phyloP scores from a whole-genome alignment of 2,797 vertebrate species.

The Dicrostonyx torquatus region DNA sequence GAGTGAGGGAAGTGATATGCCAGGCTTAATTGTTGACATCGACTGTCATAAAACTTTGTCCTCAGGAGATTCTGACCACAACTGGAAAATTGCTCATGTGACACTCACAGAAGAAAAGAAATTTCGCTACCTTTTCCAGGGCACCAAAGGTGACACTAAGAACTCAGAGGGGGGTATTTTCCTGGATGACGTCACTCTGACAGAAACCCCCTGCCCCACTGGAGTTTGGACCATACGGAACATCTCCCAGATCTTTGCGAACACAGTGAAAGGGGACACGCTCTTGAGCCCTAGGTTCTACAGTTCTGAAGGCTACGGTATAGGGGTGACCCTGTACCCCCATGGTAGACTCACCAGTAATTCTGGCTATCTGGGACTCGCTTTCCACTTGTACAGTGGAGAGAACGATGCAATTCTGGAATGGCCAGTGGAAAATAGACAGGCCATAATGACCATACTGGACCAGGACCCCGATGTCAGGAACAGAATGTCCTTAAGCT shows the following conservation, averaged over 20 bases:
- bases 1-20: not conserved
- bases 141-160: conserved; percentile 84
- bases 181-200: conserved; percentile 92
- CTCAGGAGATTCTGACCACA: conserved; percentile 87
- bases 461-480: conserved; percentile 92
- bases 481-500: conserved; percentile 92
- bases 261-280: rapidly evolving
- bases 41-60: not conserved
- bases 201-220: conserved; percentile 91
- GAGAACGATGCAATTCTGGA: conserved; percentile 91
- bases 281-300: conserved; percentile 92
- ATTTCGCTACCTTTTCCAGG: conserved; percentile 95
- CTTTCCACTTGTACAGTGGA: conserved; percentile 92
- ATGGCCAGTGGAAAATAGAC: conserved; percentile 93
- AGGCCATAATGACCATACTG: conserved; percentile 90
- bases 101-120: conserved; percentile 89
- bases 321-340: conserved; percentile 87
- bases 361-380: conserved; percentile 84
- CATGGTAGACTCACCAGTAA: not conserved
- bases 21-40: not conserved
- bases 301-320: conserved; percentile 92
- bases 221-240: conserved; percentile 91
- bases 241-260: conserved; percentile 88
- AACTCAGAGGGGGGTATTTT: conserved; percentile 88
- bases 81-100: conserved; percentile 94